Conservation (phyloP, 2,888 invertebrate species). For the Xanthorhoe designata region DNA sequence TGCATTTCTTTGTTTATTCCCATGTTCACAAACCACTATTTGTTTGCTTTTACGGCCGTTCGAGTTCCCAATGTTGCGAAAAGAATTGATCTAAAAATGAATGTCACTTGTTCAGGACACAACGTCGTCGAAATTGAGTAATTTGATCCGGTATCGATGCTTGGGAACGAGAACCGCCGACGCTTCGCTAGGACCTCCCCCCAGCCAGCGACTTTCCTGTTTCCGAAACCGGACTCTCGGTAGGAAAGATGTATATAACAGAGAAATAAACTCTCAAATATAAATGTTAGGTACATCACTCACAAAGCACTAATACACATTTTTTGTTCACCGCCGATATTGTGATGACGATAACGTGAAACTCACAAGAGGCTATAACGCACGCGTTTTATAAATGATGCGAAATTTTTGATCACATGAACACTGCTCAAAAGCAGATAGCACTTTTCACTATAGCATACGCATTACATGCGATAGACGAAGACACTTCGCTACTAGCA, state of each 20-base stretch:
- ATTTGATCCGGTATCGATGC: conserved; percentile 22
- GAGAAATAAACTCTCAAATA: conserved; percentile 81
- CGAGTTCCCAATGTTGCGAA: conserved; percentile 36
- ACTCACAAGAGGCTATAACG: conserved; percentile 69
- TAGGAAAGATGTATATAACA: conserved; percentile 73
- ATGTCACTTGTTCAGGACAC: conserved; percentile 6
- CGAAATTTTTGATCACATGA: conserved; percentile 69
- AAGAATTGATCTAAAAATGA: not conserved
- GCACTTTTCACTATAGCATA: conserved; percentile 76
- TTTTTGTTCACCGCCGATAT: conserved; percentile 65
- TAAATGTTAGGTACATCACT: conserved; percentile 84
- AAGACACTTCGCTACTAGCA: conserved; percentile 62
- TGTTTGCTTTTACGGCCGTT: conserved; percentile 58
- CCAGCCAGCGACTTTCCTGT: conserved; percentile 81
- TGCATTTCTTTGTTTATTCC: conserved; percentile 19
- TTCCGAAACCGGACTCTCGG: conserved; percentile 81
- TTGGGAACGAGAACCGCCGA: conserved; percentile 49
- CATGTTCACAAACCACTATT: conserved; percentile 43
- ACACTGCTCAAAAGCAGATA: conserved; percentile 83
- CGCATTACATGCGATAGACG: conserved; percentile 69
- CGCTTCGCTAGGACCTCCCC: conserved; percentile 69
- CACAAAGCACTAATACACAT: conserved; percentile 80
- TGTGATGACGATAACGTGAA: conserved; percentile 47
- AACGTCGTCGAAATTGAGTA: conserved; percentile 34
- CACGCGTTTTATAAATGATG: conserved; percentile 73